Conservation (phyloP, 1,140 invertebrate species). For the Antheraea mylitta region DNA sequence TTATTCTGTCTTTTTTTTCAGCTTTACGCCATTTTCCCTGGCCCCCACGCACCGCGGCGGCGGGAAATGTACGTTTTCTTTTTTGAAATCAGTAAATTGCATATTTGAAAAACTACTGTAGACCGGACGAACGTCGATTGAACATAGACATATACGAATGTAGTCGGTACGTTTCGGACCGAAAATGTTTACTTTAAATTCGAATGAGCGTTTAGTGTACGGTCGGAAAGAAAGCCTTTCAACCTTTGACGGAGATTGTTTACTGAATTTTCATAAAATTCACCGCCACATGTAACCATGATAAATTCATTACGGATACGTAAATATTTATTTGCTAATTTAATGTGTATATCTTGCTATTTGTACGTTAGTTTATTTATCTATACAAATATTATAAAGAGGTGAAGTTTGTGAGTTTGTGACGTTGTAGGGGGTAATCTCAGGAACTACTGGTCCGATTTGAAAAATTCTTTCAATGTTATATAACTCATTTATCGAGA, state of each 20-base stretch:
- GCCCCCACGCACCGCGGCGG: constrained; percentile 47
- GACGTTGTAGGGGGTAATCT: no score
- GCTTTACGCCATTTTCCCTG: constrained; percentile 67
- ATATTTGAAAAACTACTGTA: constrained; percentile 75
- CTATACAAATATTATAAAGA: no score
- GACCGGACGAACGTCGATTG: constrained; percentile 46
- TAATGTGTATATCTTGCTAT: no score
- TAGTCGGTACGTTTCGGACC: constrained; percentile 15
- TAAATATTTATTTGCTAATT: no score
- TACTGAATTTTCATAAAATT: not conserved
- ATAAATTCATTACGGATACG: no score
- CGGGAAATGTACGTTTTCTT: constrained; percentile 39
- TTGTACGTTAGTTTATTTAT: no score
- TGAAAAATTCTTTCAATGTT: no score
- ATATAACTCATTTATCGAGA: no score
- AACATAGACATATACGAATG: constrained; percentile 32
- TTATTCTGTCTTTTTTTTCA: constrained; percentile 59
- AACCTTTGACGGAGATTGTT: constrained; percentile 5
- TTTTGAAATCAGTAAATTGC: constrained; percentile 76
- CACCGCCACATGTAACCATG: not conserved
- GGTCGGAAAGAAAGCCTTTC: constrained; percentile 1
- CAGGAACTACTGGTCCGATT: no score
- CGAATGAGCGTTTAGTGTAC: constrained; percentile 10
- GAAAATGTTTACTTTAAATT: constrained; percentile 19
- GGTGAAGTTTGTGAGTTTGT: no score